Evolutionary conservation across 64 coral and sea anemone species (phyloP).

Genomic region (Platygyra sinensis): DNA sequence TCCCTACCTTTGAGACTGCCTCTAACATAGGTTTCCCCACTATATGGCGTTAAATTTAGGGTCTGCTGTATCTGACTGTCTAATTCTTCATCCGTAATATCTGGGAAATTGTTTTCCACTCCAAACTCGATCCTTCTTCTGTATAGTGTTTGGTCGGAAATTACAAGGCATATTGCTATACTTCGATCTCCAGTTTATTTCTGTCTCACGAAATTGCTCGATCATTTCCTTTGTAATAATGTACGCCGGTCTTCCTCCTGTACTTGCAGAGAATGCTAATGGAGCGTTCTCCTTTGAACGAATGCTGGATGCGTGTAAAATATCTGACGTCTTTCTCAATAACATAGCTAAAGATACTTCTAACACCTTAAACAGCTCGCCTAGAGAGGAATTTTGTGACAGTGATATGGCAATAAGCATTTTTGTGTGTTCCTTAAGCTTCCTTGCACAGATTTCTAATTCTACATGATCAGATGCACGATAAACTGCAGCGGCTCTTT

Average conservation of each 20-base stretch:
- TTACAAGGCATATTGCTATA: slow-evolving; percentile 57
- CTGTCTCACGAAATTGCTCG: slow-evolving; percentile 71
- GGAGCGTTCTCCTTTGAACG: not conserved
- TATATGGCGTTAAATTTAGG: slow-evolving; percentile 61
- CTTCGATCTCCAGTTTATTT: slow-evolving; percentile 65
- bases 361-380: slow-evolving; percentile 24
- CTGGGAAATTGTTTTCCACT: slow-evolving; percentile 44
- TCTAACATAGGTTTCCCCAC: slow-evolving; percentile 70
- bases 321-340: not conserved
- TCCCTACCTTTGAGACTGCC: slow-evolving; percentile 53
- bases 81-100: slow-evolving; percentile 68
- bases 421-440: slow-evolving; percentile 31
- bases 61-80: slow-evolving; percentile 27
- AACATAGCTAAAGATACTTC: slow-evolving; percentile 5
- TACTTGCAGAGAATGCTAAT: slow-evolving; percentile 23
- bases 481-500: slow-evolving; percentile 16
- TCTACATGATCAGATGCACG: slow-evolving; percentile 28
- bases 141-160: slow-evolving; percentile 73
- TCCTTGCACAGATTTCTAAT: slow-evolving; percentile 40
- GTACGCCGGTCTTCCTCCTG: slow-evolving; percentile 56
- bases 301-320: slow-evolving; percentile 8
- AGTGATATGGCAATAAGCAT: slow-evolving; percentile 19
- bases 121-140: slow-evolving; percentile 53
- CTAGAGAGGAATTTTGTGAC: slow-evolving; percentile 29
- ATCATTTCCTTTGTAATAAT: slow-evolving; percentile 49